Evolutionary conservation across 2,797 vertebrate species (phyloP), one percentile per base, ranked within the genome.

Genomic region (Chloroceryle inda): DNA sequence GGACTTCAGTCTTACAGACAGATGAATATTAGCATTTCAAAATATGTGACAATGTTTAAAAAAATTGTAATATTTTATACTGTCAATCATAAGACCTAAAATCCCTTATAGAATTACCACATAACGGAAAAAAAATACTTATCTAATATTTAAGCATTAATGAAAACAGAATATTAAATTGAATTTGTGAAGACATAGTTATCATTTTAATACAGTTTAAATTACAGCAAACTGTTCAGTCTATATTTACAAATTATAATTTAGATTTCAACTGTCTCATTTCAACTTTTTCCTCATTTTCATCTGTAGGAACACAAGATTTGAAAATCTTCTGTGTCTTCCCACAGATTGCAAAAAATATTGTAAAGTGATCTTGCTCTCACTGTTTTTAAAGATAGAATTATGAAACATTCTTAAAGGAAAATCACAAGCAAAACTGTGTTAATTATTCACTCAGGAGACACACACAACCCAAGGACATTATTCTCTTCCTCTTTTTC

Each of bases 181-280:
- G 18, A 59, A 92, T 95, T 94, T 92, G 22, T 52, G 73, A 88
- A 94, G 81, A 72, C 19, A 62, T 87, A 91, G 82, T 89, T 95
- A 76, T 93, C 11, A 92, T 87, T 92, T 83, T 91, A 91, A 85
- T 77, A 77, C 31, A 68, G 49, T 77, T 72, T 77, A 88, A 94
- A 84, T 47, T 72, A 78, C 53, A 86, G 52, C 66, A 84, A 83
- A 55, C 35, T 81, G 17, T 22, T 94, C 37, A 40, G 50, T 59
- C 69, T 83, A 50, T 72, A 83, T 23, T 49, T 93, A 89, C 45
- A 68, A 88, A 64, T 86, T 94, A 85, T n/a, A 84, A 92, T 86
- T 94, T 88, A 80, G 88, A 96, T 96, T 92, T 20, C 20, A 78
- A 83, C 64, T 58, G n/a, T 58, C 27, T 79, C 37, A 37, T 75